A percentile compares a stretch with the other conserved stretches of the same genome.
Evolutionary conservation across 2,888 invertebrate genomes (phyloP).

Genomic region (Orthosia cruda): DNA sequence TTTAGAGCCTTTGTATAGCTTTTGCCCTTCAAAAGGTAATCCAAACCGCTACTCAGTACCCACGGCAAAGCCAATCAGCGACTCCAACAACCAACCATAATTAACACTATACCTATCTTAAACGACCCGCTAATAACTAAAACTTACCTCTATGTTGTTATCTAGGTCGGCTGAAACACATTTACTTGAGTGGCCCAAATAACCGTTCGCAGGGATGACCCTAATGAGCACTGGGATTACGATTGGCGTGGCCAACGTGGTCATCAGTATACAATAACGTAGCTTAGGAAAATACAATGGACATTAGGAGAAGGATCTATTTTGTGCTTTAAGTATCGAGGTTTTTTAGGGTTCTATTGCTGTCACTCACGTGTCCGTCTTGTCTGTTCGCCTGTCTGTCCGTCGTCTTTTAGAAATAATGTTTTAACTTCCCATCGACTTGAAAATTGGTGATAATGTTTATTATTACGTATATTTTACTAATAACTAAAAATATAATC

Average conservation of each 20-base stretch:
- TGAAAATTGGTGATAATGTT: too few relatives aligned
- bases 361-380: too few relatives aligned
- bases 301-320: neutral
- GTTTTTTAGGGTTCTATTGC: too few relatives aligned
- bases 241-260: slow-evolving; percentile 40
- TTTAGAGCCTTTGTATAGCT: too few relatives aligned
- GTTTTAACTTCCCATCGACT: too few relatives aligned
- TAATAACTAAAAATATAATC: too few relatives aligned
- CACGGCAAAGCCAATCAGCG: neutral
- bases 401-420: too few relatives aligned
- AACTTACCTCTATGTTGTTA: slow-evolving; percentile 39
- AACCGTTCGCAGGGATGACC: slow-evolving; percentile 54
- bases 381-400: too few relatives aligned
- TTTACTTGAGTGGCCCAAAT: slow-evolving; percentile 46
- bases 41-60: neutral
- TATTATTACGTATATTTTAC: too few relatives aligned
- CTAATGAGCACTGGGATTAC: slow-evolving; percentile 56
- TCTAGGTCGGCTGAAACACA: slow-evolving; percentile 48
- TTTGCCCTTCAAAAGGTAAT: neutral
- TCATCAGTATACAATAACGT: slow-evolving; percentile 47
- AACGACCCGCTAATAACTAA: slow-evolving; percentile 27
- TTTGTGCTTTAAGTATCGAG: neutral
- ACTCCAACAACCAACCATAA: neutral
- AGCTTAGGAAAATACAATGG: slow-evolving; percentile 37
- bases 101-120: slow-evolving; percentile 11